Conservation (phyloP, 2,113 vertebrate species). For the Chinchilla lanigera region DNA sequence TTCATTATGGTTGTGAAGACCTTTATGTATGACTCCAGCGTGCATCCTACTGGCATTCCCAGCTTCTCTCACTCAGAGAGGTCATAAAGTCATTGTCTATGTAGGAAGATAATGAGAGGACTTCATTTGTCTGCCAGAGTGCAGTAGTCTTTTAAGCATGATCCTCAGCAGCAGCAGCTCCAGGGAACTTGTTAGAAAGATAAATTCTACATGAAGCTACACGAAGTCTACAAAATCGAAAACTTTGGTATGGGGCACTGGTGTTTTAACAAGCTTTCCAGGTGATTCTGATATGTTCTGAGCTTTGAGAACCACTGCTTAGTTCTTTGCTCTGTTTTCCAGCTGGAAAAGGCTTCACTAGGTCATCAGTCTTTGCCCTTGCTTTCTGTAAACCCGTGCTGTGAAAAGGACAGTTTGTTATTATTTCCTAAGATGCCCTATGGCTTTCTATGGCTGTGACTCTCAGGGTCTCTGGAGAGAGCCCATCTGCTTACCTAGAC, state of each 20-base stretch:
- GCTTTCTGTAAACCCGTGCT: neutral
- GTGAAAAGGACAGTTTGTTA: neutral
- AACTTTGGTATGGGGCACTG: rapidly evolving
- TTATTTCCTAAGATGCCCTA: neutral
- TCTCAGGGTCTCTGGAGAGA: neutral
- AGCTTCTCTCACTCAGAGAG: neutral
- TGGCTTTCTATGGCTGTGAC: neutral
- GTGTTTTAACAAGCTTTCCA: neutral
- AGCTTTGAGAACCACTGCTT: neutral
- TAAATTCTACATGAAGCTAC: neutral
- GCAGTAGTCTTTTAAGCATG: neutral
- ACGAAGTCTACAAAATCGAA: neutral
- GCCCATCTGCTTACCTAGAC: neutral
- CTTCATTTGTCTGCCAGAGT: neutral
- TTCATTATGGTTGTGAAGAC: neutral
- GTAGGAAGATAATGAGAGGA: neutral
- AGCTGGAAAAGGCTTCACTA: neutral
- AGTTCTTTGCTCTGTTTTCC: neutral
- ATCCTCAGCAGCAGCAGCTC: neutral
- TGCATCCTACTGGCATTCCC: neutral
- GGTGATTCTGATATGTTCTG: neutral
- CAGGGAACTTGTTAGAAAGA: neutral
- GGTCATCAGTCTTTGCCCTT: neutral
- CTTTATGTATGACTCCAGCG: neutral
- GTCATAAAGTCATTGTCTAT: neutral